Percentiles rank a stretch among this genome's conserved stretches.
Conservation (phyloP, 2,888 invertebrate genomes). For the Chironomus riparius region DNA sequence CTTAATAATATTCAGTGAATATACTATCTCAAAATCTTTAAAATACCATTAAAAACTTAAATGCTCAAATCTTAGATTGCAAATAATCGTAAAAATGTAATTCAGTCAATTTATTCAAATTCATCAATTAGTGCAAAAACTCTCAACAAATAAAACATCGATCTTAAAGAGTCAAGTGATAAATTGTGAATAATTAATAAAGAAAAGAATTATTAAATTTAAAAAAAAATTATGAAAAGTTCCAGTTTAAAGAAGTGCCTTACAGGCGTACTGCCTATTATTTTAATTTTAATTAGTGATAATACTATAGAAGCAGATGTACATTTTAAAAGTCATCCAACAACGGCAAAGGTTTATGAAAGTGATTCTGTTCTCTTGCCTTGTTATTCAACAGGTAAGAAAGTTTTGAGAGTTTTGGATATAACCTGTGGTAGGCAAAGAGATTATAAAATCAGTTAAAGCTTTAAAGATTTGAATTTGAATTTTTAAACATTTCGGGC, state of each 20-base stretch:
- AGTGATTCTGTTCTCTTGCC: conserved; percentile 71
- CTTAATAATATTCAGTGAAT: too few relatives aligned
- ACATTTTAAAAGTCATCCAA: conserved; percentile 60
- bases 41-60: too few relatives aligned
- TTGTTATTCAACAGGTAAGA: conserved; percentile 46
- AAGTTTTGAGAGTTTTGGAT: background rate
- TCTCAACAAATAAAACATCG: too few relatives aligned
- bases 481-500: too few relatives aligned
- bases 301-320: conserved; percentile 13
- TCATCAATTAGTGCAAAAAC: too few relatives aligned
- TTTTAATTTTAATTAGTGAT: conserved; percentile 21
- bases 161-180: background rate
- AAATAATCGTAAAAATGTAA: too few relatives aligned
- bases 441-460: too few relatives aligned
- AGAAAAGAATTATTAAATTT: background rate
- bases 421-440: background rate
- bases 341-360: conserved; percentile 64
- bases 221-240: conserved; percentile 7
- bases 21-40: too few relatives aligned
- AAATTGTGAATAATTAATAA: background rate
- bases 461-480: too few relatives aligned
- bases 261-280: conserved; percentile 6
- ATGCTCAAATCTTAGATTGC: too few relatives aligned
- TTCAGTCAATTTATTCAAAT: too few relatives aligned
- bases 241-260: background rate